Base-by-base conservation (phyloP, 1,140 invertebrate genomes). In the Amyelois transitella region DNA sequence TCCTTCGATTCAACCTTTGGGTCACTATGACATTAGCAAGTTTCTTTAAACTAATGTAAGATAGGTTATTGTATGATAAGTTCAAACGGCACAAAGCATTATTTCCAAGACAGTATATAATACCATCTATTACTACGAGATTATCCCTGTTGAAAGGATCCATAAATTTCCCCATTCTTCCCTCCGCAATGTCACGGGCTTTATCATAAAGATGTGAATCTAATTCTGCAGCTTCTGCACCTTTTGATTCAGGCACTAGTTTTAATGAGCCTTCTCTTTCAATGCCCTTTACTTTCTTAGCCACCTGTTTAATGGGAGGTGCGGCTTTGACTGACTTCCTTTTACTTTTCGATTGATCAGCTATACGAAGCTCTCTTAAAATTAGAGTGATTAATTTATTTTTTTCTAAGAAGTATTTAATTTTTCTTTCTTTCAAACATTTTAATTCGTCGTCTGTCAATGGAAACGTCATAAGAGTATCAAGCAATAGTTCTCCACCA, bases 41-140 rank as follows among this genome's bases (percentile, higher is more conserved):
- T 24, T 74, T 77, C 17, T 66, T 72, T 2, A 81, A 19, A 10
- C 60, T 67, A 6, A 72, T 18, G 53, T 74, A 77, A 12, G 60
- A 69, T 7, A 83, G 24, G 49, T 77, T 64, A 49, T 84, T 86
- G 44, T 74, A 86, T 0, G 79, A 62, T 0, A 86, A 12, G 60
- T 79, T 84, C n/a, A 84, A 63, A 20, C 68, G 77, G 4, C 47
- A 54, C 0, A 86, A 43, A 1, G 51, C 14, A 45, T 77, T 75
- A 53, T 83, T 82, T 5, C 82, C 82, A 6, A 57, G 32, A 28
- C 77, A 79, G 38, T 73, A 78, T 0, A 59, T 32, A 0, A 43
- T 49, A 17, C 55, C 68, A 20, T 81, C 58, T 49, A 57, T 66
- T 1, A 52, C 17, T 17, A 48, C 44, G 1, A 58, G 72, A 49